A percentile compares a stretch with the other conserved stretches of the same genome.
These are phyloP conservation scores for Drosophila nikananu DNA, from an alignment of 1,140 invertebrate species.

Conservation along the genomic window DNA sequence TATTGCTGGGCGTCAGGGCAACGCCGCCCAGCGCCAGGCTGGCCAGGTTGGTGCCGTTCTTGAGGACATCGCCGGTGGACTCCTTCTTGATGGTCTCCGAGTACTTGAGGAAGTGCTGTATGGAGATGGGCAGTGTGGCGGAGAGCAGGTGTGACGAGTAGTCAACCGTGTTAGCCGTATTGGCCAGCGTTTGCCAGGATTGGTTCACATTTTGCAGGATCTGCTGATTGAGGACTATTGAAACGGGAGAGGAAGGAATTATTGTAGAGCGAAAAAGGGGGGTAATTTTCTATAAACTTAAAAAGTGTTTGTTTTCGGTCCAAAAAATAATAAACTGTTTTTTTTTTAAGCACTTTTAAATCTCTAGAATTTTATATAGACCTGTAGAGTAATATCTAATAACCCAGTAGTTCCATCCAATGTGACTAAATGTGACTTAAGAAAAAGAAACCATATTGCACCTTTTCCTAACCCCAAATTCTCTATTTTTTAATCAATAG, in stretches of 20 bases:
- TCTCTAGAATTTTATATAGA: background rate
- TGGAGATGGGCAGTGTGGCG: conserved; percentile 85
- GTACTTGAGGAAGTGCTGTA: conserved; percentile 85
- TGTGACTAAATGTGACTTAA: too few relatives aligned
- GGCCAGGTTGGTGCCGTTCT: conserved; percentile 83
- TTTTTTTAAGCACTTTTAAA: background rate
- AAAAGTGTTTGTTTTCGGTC: background rate
- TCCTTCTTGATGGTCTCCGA: conserved; percentile 85
- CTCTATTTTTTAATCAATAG: background rate
- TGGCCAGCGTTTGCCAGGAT: conserved; percentile 85
- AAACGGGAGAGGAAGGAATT: background rate
- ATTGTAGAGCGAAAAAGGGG: background rate
- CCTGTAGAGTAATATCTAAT: background rate
- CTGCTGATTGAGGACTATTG: conserved; percentile 84
- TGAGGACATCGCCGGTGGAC: conserved; percentile 81
- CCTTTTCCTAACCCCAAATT: too few relatives aligned
- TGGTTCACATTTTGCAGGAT: conserved; percentile 85
- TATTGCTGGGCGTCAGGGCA: conserved; percentile 72
- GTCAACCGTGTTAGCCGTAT: conserved; percentile 85
- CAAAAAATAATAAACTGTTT: background rate
- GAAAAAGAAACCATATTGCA: background rate
- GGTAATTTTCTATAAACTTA: background rate
- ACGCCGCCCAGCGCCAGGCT: conserved; percentile 81
- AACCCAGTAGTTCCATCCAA: too few relatives aligned
- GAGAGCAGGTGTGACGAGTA: conserved; percentile 85